These are phyloP conservation scores for Parazoanthus swiftii DNA, from an alignment of 92 coral and sea anemone species.

Conservation along the genomic window DNA sequence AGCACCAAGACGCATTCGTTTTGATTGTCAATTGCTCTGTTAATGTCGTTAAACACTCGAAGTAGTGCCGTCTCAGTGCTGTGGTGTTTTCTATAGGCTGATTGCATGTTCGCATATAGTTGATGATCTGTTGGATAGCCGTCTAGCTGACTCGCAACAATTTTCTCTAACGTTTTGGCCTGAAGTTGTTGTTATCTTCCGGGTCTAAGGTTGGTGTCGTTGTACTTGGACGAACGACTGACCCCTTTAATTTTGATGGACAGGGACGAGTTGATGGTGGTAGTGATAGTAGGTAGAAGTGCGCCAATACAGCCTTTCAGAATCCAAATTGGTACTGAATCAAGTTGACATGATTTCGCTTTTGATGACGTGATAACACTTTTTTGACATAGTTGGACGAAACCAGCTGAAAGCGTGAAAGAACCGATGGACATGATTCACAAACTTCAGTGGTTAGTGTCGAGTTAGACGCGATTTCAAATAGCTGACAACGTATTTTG, in stretches of 20 bases:
- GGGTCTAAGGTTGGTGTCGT: neutral
- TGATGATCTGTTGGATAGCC: conserved; percentile 37
- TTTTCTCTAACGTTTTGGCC: conserved; percentile 36
- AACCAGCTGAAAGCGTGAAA: conserved; percentile 24
- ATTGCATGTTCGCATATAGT: neutral
- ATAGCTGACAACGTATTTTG: conserved; percentile 27
- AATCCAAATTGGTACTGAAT: conserved; percentile 43
- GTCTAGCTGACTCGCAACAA: conserved; percentile 9
- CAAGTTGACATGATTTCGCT: conserved; percentile 36
- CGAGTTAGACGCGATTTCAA: conserved; percentile 19
- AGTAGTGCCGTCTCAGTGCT: conserved; percentile 21
- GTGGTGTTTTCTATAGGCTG: neutral
- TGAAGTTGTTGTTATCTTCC: conserved; percentile 39
- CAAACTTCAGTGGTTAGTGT: conserved; percentile 25
- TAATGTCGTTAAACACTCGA: conserved; percentile 26
- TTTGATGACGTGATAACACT: conserved; percentile 38
- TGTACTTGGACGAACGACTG: conserved; percentile 7
- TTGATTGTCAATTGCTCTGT: conserved; percentile 33
- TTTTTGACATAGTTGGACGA: conserved; percentile 18
- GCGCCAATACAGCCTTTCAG: neutral
- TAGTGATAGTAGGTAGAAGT: conserved; percentile 44
- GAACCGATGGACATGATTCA: conserved; percentile 12
- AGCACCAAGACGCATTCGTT: conserved; percentile 35
- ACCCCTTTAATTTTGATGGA: conserved; percentile 29
- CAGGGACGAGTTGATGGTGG: conserved; percentile 37